These are phyloP conservation scores for Pseudonaja textilis DNA, from an alignment of 2,113 vertebrate species.

Conservation along the genomic window DNA sequence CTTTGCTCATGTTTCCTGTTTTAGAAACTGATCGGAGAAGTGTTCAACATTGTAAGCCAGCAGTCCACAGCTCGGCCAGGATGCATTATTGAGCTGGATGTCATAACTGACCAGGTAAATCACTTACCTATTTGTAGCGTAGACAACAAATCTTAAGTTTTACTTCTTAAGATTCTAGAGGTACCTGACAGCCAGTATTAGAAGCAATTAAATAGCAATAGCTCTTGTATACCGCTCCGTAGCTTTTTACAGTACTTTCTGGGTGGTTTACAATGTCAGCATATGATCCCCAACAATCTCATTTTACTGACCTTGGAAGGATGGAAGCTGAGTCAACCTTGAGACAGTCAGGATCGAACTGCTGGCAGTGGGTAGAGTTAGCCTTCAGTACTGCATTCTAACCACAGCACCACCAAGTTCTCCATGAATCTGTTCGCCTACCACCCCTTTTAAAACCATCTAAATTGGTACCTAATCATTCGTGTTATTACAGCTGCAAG, in stretches of 20 bases:
- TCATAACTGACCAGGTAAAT: slow-evolving; percentile 93
- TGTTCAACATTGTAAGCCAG: slow-evolving; percentile 98
- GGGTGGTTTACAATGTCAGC: no score
- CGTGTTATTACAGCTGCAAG: no score
- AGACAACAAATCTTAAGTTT: not conserved
- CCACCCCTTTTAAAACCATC: not conserved
- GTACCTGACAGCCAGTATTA: not conserved
- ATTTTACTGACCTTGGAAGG: no score
- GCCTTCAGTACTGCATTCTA: no score
- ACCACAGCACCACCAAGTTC: no score
- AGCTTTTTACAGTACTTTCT: no score
- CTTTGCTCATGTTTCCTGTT: slow-evolving; percentile 50
- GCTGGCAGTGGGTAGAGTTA: no score
- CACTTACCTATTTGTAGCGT: not conserved
- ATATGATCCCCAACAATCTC: no score
- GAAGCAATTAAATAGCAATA: not conserved
- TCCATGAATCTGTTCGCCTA: not conserved
- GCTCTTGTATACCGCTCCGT: no score
- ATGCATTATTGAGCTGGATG: slow-evolving; percentile 95
- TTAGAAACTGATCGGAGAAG: slow-evolving; percentile 97
- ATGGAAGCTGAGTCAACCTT: no score
- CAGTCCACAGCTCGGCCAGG: slow-evolving; percentile 97
- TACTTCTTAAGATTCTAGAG: not conserved
- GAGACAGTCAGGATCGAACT: no score
- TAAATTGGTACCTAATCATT: not conserved